Evolutionary conservation across 2,888 invertebrate genomes (phyloP).

Genomic region (Exocentrus adspersus): DNA sequence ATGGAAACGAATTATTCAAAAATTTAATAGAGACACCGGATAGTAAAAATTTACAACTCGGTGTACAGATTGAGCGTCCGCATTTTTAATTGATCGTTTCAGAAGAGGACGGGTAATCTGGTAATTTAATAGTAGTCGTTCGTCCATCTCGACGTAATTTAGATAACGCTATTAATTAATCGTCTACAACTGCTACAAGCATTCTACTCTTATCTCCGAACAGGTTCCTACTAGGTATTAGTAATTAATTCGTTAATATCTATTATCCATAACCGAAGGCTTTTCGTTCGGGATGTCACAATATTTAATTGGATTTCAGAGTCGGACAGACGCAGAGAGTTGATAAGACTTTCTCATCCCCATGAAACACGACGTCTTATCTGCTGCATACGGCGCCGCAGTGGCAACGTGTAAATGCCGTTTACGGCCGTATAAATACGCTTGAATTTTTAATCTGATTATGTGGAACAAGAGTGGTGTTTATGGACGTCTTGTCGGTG

Average conservation of each 20-base stretch:
- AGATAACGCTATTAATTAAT: conserved; percentile 1
- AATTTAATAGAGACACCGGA: too few species aligned
- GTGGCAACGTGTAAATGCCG: conserved; percentile 41
- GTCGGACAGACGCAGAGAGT: not conserved
- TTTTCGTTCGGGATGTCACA: not conserved
- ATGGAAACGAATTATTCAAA: too few species aligned
- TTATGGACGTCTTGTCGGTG: conserved; percentile 46
- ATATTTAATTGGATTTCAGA: not conserved
- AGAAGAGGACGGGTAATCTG: too few species aligned
- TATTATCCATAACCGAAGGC: not conserved
- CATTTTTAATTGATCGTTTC: too few species aligned
- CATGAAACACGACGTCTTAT: too few species aligned
- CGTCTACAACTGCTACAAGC: not conserved
- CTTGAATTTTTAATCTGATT: conserved; percentile 45
- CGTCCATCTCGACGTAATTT: conserved; percentile 1
- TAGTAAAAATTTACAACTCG: too few species aligned
- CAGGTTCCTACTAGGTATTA: not conserved
- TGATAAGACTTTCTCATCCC: too few species aligned
- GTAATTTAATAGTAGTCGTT: not conserved
- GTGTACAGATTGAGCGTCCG: too few species aligned
- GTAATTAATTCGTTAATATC: not conserved
- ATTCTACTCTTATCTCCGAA: not conserved
- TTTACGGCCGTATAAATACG: conserved; percentile 42
- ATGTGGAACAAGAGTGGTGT: conserved; percentile 44
- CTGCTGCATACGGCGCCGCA: conserved; percentile 26